phyloP scores from a whole-genome alignment of 2,113 vertebrate genomes.

The Dendropsophus ebraccatus region DNA sequence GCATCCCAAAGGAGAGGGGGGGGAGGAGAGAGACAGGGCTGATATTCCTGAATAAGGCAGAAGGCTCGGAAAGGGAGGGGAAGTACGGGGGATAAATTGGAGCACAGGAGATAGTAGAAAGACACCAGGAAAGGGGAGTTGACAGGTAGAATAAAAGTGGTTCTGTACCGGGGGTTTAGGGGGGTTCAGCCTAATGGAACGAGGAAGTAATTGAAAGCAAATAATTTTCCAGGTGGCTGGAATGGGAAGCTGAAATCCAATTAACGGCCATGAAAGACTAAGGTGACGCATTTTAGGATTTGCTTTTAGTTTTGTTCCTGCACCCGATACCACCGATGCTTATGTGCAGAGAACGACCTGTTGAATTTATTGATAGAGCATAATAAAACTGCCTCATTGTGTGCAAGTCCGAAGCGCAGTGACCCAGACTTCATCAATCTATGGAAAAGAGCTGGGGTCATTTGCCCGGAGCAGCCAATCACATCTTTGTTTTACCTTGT shows the following conservation, averaged over 20 bases:
- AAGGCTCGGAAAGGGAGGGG: constrained; percentile 13
- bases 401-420: too few species aligned
- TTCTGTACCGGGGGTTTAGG: background rate
- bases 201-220: constrained; percentile 10
- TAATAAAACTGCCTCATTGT: background rate
- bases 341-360: background rate
- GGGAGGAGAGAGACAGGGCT: constrained; percentile 25
- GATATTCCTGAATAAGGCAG: constrained; percentile 42
- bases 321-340: background rate
- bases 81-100: constrained; percentile 14
- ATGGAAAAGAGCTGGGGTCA: too few species aligned
- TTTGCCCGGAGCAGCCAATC: too few species aligned
- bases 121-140: constrained; percentile 16
- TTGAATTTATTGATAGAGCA: background rate
- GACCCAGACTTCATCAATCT: too few species aligned
- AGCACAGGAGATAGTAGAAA: background rate
- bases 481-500: too few species aligned
- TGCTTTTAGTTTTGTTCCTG: background rate
- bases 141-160: constrained; percentile 13
- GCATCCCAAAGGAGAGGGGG: constrained; percentile 55
- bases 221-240: constrained; percentile 5
- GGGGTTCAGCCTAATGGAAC: background rate
- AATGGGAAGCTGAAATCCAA: background rate
- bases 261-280: background rate
- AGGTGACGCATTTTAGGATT: background rate